phyloP scores from a whole-genome alignment of 2,113 vertebrate species.

The Onychorhynchus coronatus region DNA sequence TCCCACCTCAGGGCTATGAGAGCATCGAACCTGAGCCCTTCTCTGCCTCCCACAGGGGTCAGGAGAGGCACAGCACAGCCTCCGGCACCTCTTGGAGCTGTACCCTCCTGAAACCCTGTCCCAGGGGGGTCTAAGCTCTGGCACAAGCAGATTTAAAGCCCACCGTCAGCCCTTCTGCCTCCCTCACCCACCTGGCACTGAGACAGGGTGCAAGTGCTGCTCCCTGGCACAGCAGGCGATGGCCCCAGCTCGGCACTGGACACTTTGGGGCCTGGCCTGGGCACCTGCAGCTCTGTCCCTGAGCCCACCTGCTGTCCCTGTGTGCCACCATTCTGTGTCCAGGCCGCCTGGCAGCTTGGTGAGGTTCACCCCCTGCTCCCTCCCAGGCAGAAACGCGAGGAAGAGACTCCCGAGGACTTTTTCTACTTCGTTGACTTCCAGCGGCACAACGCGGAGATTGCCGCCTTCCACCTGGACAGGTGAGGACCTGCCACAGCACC shows the following conservation, averaged over 20 bases:
- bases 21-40: background rate
- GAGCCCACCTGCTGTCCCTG: background rate
- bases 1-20: background rate
- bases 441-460: slow-evolving; percentile 96
- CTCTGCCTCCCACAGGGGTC: background rate
- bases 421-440: slow-evolving; percentile 97
- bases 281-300: background rate
- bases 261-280: accelerated
- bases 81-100: background rate
- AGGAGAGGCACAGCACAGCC: background rate
- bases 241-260: background rate
- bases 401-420: slow-evolving; percentile 88
- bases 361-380: background rate
- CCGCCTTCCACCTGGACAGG: slow-evolving; percentile 97
- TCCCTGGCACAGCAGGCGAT: accelerated
- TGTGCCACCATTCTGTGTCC: accelerated
- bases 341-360: background rate
- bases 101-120: background rate
- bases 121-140: background rate
- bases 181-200: accelerated
- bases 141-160: background rate
- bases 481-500: background rate
- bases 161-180: background rate
- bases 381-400: slow-evolving; percentile 88
- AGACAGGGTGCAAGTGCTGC: background rate